Conservation (phyloP, 2,797 vertebrate genomes). For the Semaprochilodus insignis region DNA sequence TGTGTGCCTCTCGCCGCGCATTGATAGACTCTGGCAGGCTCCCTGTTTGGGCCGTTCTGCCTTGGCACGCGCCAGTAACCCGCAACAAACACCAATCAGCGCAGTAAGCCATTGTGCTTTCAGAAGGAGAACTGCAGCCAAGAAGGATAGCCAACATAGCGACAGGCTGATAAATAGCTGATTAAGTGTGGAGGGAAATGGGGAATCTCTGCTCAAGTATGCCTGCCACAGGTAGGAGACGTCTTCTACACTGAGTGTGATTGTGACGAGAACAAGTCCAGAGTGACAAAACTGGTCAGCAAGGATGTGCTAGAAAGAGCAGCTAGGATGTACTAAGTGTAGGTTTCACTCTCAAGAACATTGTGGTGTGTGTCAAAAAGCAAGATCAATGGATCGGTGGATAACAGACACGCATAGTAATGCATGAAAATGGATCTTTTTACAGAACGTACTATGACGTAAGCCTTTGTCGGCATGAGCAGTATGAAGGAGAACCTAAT, state of each 20-base stretch:
- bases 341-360: too few relatives aligned
- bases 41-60: slow-evolving; percentile 28
- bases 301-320: neutral
- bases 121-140: slow-evolving; percentile 61
- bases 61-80: slow-evolving; percentile 56
- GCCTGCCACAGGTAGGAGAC: neutral
- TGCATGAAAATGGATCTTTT: too few relatives aligned
- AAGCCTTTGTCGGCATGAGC: too few relatives aligned
- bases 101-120: slow-evolving; percentile 54
- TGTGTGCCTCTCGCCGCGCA: slow-evolving; percentile 20
- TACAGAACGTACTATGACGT: too few relatives aligned
- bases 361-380: too few relatives aligned
- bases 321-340: neutral
- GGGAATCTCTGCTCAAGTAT: slow-evolving; percentile 23
- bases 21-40: slow-evolving; percentile 51
- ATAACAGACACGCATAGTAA: too few relatives aligned
- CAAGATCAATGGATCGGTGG: too few relatives aligned
- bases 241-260: neutral
- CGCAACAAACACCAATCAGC: slow-evolving; percentile 62
- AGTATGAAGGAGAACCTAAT: too few relatives aligned
- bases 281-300: neutral
- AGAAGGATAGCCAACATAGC: slow-evolving; percentile 52
- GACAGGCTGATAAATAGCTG: slow-evolving; percentile 65
- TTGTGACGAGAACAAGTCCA: neutral
- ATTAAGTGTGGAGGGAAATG: slow-evolving; percentile 55